Percentiles rank a stretch among this genome's conserved stretches.
Conservation (phyloP, 2,888 invertebrate genomes). For the Nasonia oneida region DNA sequence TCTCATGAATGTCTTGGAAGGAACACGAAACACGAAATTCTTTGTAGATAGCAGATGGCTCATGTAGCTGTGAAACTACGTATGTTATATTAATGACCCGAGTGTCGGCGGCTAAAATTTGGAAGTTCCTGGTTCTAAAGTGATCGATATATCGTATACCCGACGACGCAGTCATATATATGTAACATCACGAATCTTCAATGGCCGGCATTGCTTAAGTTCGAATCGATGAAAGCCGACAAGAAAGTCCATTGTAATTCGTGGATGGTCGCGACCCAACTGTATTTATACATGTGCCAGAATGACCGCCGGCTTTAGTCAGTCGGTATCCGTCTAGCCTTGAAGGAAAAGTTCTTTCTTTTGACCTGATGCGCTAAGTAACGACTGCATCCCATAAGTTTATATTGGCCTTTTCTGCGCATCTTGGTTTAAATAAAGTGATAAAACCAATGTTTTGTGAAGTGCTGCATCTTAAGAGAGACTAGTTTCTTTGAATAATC, state of each 20-base stretch:
- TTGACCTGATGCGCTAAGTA: neutral
- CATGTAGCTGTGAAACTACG: constrained; percentile 9
- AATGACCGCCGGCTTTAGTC: constrained; percentile 76
- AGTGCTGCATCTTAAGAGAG: constrained; percentile 1
- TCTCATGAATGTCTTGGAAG: constrained; percentile 31
- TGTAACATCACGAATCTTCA: constrained; percentile 75
- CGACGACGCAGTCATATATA: constrained; percentile 66
- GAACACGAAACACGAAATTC: constrained; percentile 4
- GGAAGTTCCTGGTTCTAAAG: constrained; percentile 48
- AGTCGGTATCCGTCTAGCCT: constrained; percentile 71
- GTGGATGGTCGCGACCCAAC: constrained; percentile 77
- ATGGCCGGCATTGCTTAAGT: constrained; percentile 76
- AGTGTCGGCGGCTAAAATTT: constrained; percentile 12
- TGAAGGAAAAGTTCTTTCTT: constrained; percentile 61
- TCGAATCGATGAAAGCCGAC: constrained; percentile 77
- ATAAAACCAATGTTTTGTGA: constrained; percentile 28
- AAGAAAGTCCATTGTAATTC: constrained; percentile 80
- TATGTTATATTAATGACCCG: constrained; percentile 49
- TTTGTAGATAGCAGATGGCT: neutral
- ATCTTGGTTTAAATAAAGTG: constrained; percentile 12
- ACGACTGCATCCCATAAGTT: neutral
- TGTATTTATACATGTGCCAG: constrained; percentile 79
- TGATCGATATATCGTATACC: constrained; percentile 60
- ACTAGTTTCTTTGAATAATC: constrained; percentile 19
- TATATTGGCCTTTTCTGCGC: constrained; percentile 1